phyloP scores from a whole-genome alignment of 2,113 vertebrate species.

The Herpetotheres cachinnans region DNA sequence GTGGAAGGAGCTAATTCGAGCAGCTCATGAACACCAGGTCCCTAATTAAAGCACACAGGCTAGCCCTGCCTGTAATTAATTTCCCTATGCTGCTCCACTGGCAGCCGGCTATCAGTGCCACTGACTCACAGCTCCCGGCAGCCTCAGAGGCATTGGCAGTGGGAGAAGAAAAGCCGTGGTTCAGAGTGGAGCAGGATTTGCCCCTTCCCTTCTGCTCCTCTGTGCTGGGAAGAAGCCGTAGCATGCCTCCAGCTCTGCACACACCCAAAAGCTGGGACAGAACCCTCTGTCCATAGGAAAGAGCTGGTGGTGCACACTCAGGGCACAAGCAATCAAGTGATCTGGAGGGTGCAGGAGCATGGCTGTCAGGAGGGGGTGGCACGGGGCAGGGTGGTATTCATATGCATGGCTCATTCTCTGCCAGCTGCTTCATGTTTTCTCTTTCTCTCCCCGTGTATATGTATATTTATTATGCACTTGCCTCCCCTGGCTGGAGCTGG shows the following conservation, averaged over 20 bases:
- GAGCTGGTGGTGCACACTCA: too few species aligned
- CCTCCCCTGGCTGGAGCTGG: background rate
- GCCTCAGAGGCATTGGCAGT: background rate
- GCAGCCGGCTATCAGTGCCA: background rate
- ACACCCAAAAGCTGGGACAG: background rate
- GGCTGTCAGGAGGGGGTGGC: background rate
- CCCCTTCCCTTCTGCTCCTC: background rate
- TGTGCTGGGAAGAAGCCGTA: fast-evolving
- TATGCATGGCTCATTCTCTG: background rate
- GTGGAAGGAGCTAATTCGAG: conserved; percentile 22
- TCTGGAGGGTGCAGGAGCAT: background rate
- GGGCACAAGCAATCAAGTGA: background rate
- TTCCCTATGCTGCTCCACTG: background rate
- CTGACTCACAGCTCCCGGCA: background rate
- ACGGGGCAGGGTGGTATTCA: background rate
- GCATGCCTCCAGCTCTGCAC: background rate
- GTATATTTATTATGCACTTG: background rate
- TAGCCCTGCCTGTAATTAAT: conserved; percentile 50
- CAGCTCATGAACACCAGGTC: conserved; percentile 9
- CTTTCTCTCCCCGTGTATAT: background rate
- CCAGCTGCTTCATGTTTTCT: background rate
- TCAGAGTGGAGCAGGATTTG: background rate
- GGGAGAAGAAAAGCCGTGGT: fast-evolving
- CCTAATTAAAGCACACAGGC: conserved; percentile 49
- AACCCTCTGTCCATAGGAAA: background rate